phyloP scores from a whole-genome alignment of 2,888 invertebrate genomes.

The Drosophila stalkeri region DNA sequence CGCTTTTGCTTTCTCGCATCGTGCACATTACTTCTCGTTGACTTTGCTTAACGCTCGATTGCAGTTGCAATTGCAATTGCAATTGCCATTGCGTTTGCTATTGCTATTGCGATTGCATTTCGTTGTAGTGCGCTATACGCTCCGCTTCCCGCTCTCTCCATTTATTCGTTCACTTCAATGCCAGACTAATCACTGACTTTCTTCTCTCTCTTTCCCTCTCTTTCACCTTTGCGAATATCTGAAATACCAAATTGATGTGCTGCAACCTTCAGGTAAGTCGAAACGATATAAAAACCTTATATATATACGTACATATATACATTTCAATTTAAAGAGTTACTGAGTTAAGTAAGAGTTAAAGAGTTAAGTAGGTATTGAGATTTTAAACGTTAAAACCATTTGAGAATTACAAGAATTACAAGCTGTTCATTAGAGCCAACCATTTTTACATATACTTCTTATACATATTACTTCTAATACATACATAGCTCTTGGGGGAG shows the following conservation, averaged over 20 bases:
- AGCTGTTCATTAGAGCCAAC: too few relatives aligned
- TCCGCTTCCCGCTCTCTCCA: neutral
- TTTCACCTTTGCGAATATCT: neutral
- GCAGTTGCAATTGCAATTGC: constrained; percentile 23
- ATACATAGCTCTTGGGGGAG: too few relatives aligned
- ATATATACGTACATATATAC: too few relatives aligned
- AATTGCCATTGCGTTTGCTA: constrained; percentile 7
- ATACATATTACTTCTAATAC: too few relatives aligned
- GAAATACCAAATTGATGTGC: neutral
- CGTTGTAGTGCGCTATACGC: constrained; percentile 9
- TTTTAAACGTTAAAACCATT: neutral
- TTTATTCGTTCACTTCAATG: neutral
- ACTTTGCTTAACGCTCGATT: constrained; percentile 39
- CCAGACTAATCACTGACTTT: constrained; percentile 35
- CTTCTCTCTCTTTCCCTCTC: constrained; percentile 3
- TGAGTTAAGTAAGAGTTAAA: too few relatives aligned
- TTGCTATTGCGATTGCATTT: constrained; percentile 14
- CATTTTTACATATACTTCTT: too few relatives aligned
- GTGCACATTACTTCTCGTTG: constrained; percentile 49
- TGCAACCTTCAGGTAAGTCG: constrained; percentile 14
- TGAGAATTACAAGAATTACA: neutral
- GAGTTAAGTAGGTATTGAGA: neutral
- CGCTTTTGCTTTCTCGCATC: constrained; percentile 35
- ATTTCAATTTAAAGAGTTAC: neutral
- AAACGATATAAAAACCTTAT: neutral